A percentile compares a stretch with the other conserved stretches of the same genome.
Conservation (phyloP, 2,797 vertebrate genomes). For the Hoplostethus atlanticus region DNA sequence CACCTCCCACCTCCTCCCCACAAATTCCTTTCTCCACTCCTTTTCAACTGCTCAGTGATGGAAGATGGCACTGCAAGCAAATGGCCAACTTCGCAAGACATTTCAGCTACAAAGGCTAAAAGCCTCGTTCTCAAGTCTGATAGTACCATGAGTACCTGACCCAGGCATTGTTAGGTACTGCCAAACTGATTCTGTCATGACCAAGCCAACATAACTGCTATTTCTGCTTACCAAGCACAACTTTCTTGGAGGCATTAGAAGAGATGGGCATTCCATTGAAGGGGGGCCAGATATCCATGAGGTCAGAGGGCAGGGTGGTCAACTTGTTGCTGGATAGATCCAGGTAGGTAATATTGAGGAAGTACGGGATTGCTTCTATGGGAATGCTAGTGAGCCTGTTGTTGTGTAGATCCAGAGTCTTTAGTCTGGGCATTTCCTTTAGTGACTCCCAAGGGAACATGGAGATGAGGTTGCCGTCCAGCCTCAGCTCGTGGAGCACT, state of each 20-base stretch:
- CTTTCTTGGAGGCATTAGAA: conserved; percentile 82
- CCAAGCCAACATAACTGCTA: conserved; percentile 7
- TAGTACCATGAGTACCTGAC: too few species aligned
- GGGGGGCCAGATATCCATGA: conserved; percentile 95
- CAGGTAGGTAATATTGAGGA: conserved; percentile 92
- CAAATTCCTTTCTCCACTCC: too few species aligned
- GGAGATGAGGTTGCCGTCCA: conserved; percentile 93
- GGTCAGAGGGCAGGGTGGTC: conserved; percentile 89
- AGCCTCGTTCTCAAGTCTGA: too few species aligned
- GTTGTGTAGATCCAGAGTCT: conserved; percentile 93
- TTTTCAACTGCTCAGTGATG: too few species aligned
- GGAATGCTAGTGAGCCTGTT: conserved; percentile 89
- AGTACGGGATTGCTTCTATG: conserved; percentile 83
- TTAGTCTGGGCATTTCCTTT: conserved; percentile 90
- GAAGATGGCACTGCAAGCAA: too few species aligned
- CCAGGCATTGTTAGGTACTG: too few species aligned
- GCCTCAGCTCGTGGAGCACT: conserved; percentile 92
- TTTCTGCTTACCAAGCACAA: conserved; percentile 89
- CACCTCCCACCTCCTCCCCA: too few species aligned
- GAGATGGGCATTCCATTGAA: conserved; percentile 80
- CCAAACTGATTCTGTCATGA: conserved; percentile 34
- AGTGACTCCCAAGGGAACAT: conserved; percentile 95
- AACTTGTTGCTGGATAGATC: conserved; percentile 97
- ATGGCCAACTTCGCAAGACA: too few species aligned
- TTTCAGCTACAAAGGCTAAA: too few species aligned